These are phyloP conservation scores for Molossus alvarezi DNA, from an alignment of 2,797 vertebrate genomes.

Conservation along the genomic window DNA sequence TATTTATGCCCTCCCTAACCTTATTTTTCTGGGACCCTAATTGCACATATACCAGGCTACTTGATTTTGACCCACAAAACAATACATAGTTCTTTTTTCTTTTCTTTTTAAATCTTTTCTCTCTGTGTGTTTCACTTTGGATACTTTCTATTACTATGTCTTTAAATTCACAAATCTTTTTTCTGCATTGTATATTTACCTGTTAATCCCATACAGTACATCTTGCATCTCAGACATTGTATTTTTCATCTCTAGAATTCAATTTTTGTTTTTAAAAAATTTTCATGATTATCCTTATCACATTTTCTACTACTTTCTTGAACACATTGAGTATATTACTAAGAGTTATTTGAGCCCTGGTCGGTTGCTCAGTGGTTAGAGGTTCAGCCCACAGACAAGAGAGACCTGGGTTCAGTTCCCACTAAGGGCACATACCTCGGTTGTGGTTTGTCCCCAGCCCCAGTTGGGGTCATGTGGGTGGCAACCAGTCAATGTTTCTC, in stretches of 20 bases:
- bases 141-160: not conserved
- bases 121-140: not conserved
- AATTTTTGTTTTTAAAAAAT: not conserved
- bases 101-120: not conserved
- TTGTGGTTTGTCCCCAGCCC: no score
- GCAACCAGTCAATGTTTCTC: no score
- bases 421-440: no score
- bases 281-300: not conserved
- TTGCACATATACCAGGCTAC: not conserved
- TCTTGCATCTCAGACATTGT: not conserved
- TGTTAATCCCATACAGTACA: not conserved
- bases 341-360: not conserved
- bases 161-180: conserved; percentile 13
- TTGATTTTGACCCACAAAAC: not conserved
- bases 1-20: not conserved
- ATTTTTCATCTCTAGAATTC: conserved; percentile 38
- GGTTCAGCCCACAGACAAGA: no score
- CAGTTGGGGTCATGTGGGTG: no score
- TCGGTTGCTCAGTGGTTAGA: no score
- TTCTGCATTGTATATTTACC: not conserved
- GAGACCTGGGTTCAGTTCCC: no score
- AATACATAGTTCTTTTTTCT: not conserved
- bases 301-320: not conserved
- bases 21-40: not conserved
- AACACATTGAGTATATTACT: not conserved